Evolutionary conservation across 2,888 invertebrate genomes (phyloP).

Genomic region (Folsomia manolachei): DNA sequence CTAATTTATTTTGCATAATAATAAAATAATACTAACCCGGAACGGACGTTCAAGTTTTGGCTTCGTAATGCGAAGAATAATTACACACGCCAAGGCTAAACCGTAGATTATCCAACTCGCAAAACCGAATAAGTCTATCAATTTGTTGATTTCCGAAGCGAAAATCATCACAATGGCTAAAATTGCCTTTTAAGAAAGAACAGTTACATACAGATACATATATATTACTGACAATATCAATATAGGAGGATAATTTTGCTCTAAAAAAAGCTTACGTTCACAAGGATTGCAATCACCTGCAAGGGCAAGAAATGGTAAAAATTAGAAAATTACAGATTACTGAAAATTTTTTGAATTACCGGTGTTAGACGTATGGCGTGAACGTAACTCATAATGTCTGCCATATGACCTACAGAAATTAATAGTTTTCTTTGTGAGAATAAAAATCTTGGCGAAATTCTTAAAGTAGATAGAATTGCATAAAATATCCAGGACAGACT

Average conservation of each 20-base stretch:
- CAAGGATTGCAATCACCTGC: conserved; percentile 88
- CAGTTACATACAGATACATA: not conserved
- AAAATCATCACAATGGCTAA: conserved; percentile 87
- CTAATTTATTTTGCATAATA: not conserved
- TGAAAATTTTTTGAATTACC: no score
- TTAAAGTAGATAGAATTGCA: no score
- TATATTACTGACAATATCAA: not conserved
- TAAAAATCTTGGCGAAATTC: no score
- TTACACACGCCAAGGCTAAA: conserved; percentile 84
- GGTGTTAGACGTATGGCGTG: conserved; percentile 87
- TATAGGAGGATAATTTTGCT: not conserved
- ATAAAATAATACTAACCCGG: conserved; percentile 63
- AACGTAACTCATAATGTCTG: conserved; percentile 86
- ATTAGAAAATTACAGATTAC: no score
- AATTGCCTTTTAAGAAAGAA: conserved; percentile 68
- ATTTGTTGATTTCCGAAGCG: conserved; percentile 86
- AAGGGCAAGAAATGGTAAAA: no score
- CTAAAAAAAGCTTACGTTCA: conserved; percentile 69
- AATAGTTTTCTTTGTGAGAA: no score
- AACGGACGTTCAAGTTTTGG: conserved; percentile 89
- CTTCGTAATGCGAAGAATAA: conserved; percentile 86
- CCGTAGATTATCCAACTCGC: conserved; percentile 98
- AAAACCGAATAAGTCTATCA: conserved; percentile 97
- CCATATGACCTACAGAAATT: no score
- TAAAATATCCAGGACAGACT: no score